Evolutionary conservation across 2,888 invertebrate species (phyloP).

Genomic region (Aromia moschata): DNA sequence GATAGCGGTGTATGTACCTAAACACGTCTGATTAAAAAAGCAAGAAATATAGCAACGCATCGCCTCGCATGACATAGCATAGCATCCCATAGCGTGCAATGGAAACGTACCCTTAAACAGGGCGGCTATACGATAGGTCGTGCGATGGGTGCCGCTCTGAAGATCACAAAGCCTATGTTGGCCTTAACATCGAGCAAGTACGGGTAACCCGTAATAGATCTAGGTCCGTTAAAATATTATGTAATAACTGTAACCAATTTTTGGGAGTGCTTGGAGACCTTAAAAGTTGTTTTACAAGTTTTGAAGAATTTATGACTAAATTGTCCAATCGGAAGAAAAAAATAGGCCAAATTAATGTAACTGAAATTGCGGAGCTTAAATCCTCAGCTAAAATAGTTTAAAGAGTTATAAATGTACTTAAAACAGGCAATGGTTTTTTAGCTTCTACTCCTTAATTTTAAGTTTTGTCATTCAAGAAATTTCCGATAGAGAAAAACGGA

Average conservation of each 20-base stretch:
- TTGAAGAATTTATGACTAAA: background rate
- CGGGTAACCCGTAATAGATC: conserved; percentile 11
- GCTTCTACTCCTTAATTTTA: background rate
- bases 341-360: background rate
- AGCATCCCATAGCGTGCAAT: too few species aligned
- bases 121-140: too few species aligned
- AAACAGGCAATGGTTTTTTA: background rate
- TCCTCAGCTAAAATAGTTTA: too few species aligned
- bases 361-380: too few species aligned
- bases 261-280: conserved; percentile 11
- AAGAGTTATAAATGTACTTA: background rate
- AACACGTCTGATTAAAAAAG: too few species aligned
- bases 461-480: background rate
- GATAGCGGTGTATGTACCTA: too few species aligned
- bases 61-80: too few species aligned
- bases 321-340: background rate
- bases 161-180: conserved; percentile 3
- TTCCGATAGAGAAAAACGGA: background rate
- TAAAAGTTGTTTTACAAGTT: background rate
- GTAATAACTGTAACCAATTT: conserved; percentile 1
- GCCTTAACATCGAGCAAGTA: conserved; percentile 3
- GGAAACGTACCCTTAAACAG: too few species aligned
- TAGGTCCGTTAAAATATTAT: background rate
- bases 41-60: too few species aligned
- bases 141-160: conserved; percentile 7